Evolutionary conservation across 64 coral and sea anemone genomes (phyloP).

Genomic region (Montipora foliosa): DNA sequence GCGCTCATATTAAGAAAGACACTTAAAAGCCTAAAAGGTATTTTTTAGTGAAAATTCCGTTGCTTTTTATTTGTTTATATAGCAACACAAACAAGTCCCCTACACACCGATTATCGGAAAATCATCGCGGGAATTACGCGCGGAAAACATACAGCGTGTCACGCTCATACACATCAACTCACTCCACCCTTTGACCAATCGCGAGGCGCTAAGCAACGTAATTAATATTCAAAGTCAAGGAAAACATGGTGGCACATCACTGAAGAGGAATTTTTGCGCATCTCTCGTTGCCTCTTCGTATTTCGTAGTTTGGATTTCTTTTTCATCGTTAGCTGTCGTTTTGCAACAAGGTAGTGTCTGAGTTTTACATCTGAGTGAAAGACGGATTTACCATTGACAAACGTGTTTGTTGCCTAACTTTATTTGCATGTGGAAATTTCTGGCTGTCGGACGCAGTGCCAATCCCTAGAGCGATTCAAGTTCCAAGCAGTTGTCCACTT

Average conservation of each 20-base stretch:
- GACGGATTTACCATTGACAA: neutral
- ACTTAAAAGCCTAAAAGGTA: neutral
- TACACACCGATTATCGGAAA: neutral
- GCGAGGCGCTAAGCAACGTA: neutral
- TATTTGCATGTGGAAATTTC: constrained; percentile 68
- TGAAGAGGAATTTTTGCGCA: constrained; percentile 25
- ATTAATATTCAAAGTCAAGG: constrained; percentile 49
- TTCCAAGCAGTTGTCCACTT: neutral
- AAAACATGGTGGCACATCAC: constrained; percentile 22
- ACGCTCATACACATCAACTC: neutral
- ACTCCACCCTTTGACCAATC: neutral
- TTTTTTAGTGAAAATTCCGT: neutral
- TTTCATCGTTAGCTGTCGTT: neutral
- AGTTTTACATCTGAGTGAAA: neutral
- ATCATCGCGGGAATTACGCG: neutral
- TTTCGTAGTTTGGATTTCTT: constrained; percentile 33
- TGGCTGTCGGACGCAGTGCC: constrained; percentile 18
- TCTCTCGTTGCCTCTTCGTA: neutral
- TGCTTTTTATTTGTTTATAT: neutral
- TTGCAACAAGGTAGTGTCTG: constrained; percentile 1
- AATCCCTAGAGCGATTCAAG: constrained; percentile 1
- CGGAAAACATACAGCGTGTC: constrained; percentile 32
- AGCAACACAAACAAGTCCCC: neutral
- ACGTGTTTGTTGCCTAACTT: constrained; percentile 25
- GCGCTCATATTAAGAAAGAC: neutral